These are phyloP conservation scores for Nematolebias whitei DNA, from an alignment of 2,113 vertebrate species.

Conservation along the genomic window DNA sequence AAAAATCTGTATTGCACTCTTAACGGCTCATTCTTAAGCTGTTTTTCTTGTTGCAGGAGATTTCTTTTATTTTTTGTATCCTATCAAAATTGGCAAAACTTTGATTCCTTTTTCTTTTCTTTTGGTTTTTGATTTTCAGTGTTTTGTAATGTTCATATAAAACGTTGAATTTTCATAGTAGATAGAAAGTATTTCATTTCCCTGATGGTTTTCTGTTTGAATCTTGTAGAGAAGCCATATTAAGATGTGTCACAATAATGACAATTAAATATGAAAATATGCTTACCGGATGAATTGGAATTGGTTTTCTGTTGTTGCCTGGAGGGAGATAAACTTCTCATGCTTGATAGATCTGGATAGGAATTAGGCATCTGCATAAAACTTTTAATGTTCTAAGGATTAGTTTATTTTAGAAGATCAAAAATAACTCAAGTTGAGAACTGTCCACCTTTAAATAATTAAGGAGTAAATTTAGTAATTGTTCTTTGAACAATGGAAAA, in stretches of 20 bases:
- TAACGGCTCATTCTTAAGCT: constrained; percentile 54
- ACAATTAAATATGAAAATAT: constrained; percentile 22
- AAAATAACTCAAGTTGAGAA: constrained; percentile 12
- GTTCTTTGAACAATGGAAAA: constrained; percentile 10
- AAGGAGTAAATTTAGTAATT: constrained; percentile 20
- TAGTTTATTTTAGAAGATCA: constrained; percentile 21
- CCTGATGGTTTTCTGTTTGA: not conserved
- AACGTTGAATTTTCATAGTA: constrained; percentile 23
- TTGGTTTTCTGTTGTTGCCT: constrained; percentile 22
- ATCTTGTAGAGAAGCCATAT: constrained; percentile 38
- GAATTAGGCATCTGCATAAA: constrained; percentile 5
- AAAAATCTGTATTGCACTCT: constrained; percentile 51
- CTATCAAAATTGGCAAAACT: constrained; percentile 59
- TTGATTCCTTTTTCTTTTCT: constrained; percentile 8
- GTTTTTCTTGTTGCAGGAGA: constrained; percentile 51
- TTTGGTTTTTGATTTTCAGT: constrained; percentile 25
- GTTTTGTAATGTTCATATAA: constrained; percentile 36
- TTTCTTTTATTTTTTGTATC: constrained; percentile 49
- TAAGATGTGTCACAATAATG: constrained; percentile 26
- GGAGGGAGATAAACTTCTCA: constrained; percentile 13
- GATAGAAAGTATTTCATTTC: constrained; percentile 6
- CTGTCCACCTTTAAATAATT: constrained; percentile 2
- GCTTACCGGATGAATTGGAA: constrained; percentile 23
- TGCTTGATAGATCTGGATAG: constrained; percentile 38
- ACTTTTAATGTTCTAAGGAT: constrained; percentile 8